Base-by-base conservation (phyloP, 2,113 vertebrate genomes). In the Plecturocebus donacophilus region DNA sequence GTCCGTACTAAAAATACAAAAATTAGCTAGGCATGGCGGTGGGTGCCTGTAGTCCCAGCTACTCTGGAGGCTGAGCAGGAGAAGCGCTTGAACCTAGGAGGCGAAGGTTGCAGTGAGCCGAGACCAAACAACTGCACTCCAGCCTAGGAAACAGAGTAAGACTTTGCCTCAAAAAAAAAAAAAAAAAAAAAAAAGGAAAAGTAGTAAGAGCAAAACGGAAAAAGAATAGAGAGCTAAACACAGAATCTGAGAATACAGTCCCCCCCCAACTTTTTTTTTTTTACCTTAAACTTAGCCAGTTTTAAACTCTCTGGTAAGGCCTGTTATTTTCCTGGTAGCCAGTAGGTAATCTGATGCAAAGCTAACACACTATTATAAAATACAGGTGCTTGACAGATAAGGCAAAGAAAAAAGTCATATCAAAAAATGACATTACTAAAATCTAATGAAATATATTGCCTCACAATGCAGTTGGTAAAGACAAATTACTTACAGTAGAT, bases 271-370 rank as follows among this genome's bases (percentile, higher is more conserved):
- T 61, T 61, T 27, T 27, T 61, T 25, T 40, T 23, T 73, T 40
- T 40, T 23, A 75, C 71, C 38, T 75, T 19, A 38, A 56, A 68
- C 40, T 77, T 66, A 38, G 10, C 4, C 45, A 30, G 16, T 73
- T 79, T 35, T 77, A 1, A 16, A 49, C 1, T 5, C 1, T 56
- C 35, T 32, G 1, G 17, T 25, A 81, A 1, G 1, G 9, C 3
- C 17, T 91, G 8, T 66, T 25, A 1, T 40, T 87, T 83, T 21
- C 9, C 21, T 70, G 6, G 14, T 61, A 71, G 9, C 4, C 42
- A 66, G 10, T 21, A 56, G 1, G 35, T 17, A 77, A 45, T 49
- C 25, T 42, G 42, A 90, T n/a, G 30, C 21, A 45, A 81, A 89
- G 6, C 25, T 96, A 2, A 91, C 91, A 85, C 73, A 19, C 10